Percentiles rank a stretch among this genome's conserved stretches.
Conservation (phyloP, 2,797 vertebrate species). For the Menidia menidia region DNA sequence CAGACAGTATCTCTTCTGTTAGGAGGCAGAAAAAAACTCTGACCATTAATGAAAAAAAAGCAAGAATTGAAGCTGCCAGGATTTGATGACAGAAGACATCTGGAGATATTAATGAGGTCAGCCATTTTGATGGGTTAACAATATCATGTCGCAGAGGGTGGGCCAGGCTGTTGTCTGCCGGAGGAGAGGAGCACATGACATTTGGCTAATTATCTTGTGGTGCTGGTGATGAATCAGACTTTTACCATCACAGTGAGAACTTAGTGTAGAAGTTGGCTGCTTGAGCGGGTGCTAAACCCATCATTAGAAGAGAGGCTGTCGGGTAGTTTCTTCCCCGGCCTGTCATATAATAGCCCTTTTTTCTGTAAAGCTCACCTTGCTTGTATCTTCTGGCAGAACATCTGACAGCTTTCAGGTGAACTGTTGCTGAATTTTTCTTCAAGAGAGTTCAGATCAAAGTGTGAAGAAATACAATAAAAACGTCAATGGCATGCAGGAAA, state of each 20-base stretch:
- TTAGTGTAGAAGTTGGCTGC: conserved; percentile 56
- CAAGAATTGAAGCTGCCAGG: conserved; percentile 53
- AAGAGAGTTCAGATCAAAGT: conserved; percentile 1
- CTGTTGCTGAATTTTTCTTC: too few species aligned
- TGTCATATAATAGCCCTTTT: conserved; percentile 25
- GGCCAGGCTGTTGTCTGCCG: conserved; percentile 76
- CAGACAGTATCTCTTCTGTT: conserved; percentile 19
- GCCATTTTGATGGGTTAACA: conserved; percentile 81
- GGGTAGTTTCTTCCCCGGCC: conserved; percentile 35
- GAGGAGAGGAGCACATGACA: conserved; percentile 81
- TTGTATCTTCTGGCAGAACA: conserved; percentile 33
- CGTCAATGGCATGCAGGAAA: background rate
- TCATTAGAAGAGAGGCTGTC: conserved; percentile 61
- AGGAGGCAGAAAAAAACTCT: conserved; percentile 1
- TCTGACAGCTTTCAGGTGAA: conserved; percentile 47
- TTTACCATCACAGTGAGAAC: conserved; percentile 52
- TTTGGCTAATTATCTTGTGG: conserved; percentile 87
- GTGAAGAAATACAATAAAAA: conserved; percentile 8
- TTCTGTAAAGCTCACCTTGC: conserved; percentile 13
- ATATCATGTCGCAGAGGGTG: conserved; percentile 82
- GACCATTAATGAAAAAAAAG: conserved; percentile 36
- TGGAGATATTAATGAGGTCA: conserved; percentile 88
- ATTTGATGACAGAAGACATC: conserved; percentile 83
- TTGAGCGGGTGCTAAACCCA: conserved; percentile 36
- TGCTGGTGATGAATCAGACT: conserved; percentile 70